These are phyloP conservation scores for Nylanderia fulva DNA, from an alignment of 1,140 invertebrate species.

Conservation along the genomic window DNA sequence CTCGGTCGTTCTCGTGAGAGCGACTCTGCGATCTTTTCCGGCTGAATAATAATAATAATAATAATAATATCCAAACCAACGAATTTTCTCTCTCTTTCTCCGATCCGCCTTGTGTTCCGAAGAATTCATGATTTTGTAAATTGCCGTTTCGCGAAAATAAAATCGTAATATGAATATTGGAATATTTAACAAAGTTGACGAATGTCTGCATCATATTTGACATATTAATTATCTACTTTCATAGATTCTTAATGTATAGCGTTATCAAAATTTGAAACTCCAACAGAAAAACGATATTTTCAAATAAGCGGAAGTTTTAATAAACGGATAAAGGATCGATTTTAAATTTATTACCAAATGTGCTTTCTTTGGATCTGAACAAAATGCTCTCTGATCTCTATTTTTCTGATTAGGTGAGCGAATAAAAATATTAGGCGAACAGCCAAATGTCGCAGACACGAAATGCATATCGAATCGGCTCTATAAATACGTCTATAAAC, in stretches of 20 bases:
- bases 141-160: background rate
- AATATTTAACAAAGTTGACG: background rate
- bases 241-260: background rate
- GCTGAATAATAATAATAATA: constrained; percentile 36
- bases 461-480: constrained; percentile 30
- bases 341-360: background rate
- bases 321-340: background rate
- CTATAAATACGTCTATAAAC: constrained; percentile 26
- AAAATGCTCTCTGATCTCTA: constrained; percentile 6
- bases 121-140: background rate
- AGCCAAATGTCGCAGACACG: constrained; percentile 20
- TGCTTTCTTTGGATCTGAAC: background rate
- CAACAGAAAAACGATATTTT: too few relatives aligned
- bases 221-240: background rate
- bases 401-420: constrained; percentile 26
- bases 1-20: constrained; percentile 8
- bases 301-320: too few relatives aligned
- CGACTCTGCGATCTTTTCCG: constrained; percentile 64
- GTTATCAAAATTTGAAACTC: background rate
- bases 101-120: too few relatives aligned
- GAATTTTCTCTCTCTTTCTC: too few relatives aligned
- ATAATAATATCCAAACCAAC: too few relatives aligned
- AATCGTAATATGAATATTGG: background rate
- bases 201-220: background rate
- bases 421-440: constrained; percentile 48